phyloP scores from a whole-genome alignment of 1,140 invertebrate genomes.

The Mamestra configurata region DNA sequence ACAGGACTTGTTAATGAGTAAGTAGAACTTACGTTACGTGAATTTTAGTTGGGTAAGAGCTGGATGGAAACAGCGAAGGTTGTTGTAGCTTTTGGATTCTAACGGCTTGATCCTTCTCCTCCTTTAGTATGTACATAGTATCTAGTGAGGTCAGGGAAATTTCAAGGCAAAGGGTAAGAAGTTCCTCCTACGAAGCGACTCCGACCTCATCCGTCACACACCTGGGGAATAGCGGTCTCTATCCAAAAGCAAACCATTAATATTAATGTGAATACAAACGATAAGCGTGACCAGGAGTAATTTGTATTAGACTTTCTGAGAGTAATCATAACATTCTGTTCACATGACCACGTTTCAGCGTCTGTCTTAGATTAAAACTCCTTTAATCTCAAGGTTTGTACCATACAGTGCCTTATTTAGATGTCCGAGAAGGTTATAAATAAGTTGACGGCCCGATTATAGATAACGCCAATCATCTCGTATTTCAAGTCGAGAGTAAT shows the following conservation, averaged over 20 bases:
- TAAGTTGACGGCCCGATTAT: constrained; percentile 1
- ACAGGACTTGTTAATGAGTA: constrained; percentile 94
- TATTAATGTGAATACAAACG: background rate
- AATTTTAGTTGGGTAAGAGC: background rate
- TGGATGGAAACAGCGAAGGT: background rate
- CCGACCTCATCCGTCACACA: background rate
- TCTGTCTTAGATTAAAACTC: background rate
- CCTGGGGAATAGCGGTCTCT: background rate
- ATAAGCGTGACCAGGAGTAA: background rate
- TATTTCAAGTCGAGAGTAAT: constrained; percentile 41
- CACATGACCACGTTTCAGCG: background rate
- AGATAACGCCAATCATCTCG: constrained; percentile 35
- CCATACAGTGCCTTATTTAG: constrained; percentile 15
- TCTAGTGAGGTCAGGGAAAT: too few relatives aligned
- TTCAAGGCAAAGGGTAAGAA: too few relatives aligned
- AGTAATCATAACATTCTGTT: background rate
- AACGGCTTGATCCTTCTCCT: too few relatives aligned
- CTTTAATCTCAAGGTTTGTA: background rate
- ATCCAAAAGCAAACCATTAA: constrained; percentile 1
- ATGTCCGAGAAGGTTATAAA: constrained; percentile 13
- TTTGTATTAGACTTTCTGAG: background rate
- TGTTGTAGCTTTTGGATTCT: too few relatives aligned
- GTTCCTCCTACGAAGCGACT: background rate
- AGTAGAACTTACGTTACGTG: constrained; percentile 56
- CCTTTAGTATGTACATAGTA: too few relatives aligned